These are phyloP conservation scores for Scomber scombrus DNA, from an alignment of 2,113 vertebrate genomes.

Conservation along the genomic window DNA sequence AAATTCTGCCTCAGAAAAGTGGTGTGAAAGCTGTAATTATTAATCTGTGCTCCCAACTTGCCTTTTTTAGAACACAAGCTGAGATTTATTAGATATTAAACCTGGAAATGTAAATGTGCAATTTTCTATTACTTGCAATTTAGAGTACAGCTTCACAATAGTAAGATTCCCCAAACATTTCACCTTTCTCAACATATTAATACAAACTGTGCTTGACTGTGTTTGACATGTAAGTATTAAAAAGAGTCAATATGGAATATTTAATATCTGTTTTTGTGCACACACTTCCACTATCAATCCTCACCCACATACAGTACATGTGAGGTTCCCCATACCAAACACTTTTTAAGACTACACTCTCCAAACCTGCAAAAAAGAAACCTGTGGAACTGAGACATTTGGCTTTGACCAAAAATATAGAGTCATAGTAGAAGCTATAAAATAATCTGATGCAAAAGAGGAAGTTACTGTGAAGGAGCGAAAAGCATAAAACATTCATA, in stretches of 20 bases:
- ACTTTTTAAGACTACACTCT: neutral
- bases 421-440: neutral
- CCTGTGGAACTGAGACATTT: neutral
- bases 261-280: no score
- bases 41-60: neutral
- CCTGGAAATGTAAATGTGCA: no score
- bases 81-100: no score
- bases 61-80: neutral
- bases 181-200: no score
- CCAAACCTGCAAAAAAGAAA: neutral
- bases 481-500: neutral
- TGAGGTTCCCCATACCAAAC: neutral
- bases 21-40: neutral
- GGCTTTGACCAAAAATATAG: constrained; percentile 20
- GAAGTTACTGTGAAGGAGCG: neutral
- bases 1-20: neutral
- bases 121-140: no score
- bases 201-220: no score
- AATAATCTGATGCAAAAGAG: neutral
- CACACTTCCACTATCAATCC: no score
- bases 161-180: no score
- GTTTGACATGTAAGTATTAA: no score
- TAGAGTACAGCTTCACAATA: no score
- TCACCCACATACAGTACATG: no score
- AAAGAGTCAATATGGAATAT: no score